Evolutionary conservation across 2,888 invertebrate species (phyloP).

Genomic region (Ormyrus rosae): DNA sequence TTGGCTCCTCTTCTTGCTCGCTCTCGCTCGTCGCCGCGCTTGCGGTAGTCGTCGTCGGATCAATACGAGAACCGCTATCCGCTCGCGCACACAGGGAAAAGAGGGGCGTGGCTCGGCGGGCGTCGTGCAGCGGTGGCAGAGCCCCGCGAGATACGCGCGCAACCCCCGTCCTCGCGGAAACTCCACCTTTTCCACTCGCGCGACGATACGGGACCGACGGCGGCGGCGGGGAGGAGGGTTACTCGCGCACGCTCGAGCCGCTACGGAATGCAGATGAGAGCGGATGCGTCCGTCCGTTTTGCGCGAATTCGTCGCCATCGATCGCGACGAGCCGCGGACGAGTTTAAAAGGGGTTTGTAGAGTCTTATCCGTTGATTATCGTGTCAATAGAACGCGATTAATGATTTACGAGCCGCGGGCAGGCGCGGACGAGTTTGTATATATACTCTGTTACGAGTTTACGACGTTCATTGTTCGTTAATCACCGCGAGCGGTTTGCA

Average conservation of each 20-base stretch:
- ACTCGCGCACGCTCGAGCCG: background rate
- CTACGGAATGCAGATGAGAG: constrained; percentile 14
- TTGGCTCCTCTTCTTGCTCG: background rate
- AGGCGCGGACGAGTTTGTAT: no score
- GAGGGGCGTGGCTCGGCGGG: constrained; percentile 72
- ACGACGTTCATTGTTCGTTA: no score
- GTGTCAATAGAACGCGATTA: no score
- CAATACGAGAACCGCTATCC: constrained; percentile 73
- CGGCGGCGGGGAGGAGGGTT: no score
- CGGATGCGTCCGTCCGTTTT: no score
- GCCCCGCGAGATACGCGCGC: constrained; percentile 66
- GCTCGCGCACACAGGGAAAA: constrained; percentile 64
- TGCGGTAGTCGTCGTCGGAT: constrained; percentile 62
- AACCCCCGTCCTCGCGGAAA: constrained; percentile 54
- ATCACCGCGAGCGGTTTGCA: no score
- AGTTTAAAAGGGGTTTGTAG: no score
- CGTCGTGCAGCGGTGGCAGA: constrained; percentile 65
- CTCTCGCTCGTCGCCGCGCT: constrained; percentile 37
- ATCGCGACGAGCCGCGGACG: no score
- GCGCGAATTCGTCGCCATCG: no score
- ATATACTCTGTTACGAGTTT: no score
- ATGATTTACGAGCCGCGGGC: no score
- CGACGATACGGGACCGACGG: background rate
- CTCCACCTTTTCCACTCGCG: constrained; percentile 63
- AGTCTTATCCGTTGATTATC: no score